Evolutionary conservation across 2,888 invertebrate genomes (phyloP).

Genomic region (Zaprionus obscuricornis): DNA sequence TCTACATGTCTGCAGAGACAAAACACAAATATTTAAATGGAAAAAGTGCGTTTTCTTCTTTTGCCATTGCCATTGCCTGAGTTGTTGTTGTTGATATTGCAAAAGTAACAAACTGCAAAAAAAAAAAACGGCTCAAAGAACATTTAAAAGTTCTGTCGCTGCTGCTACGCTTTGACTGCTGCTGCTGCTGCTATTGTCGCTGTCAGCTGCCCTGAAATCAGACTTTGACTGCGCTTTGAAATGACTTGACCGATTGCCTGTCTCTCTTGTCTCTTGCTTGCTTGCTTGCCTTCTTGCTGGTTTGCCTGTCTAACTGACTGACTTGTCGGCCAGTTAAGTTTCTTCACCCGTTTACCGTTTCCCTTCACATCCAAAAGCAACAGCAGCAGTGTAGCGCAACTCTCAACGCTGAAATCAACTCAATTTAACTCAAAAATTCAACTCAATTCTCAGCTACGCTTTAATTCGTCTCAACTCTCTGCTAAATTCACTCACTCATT

Average conservation of each 20-base stretch:
- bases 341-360: conserved; percentile 5
- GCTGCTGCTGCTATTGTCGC: too few relatives aligned
- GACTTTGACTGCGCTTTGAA: conserved; percentile 11
- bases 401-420: conserved; percentile 4
- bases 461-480: conserved; percentile 20
- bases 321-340: conserved; percentile 28
- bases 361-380: conserved; percentile 5
- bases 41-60: background rate
- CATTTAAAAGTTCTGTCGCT: background rate
- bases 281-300: too few relatives aligned
- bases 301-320: too few relatives aligned
- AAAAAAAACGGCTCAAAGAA: background rate
- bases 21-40: background rate
- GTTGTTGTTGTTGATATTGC: background rate
- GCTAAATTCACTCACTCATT: conserved; percentile 14
- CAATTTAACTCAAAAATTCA: conserved; percentile 4
- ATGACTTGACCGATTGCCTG: conserved; percentile 27
- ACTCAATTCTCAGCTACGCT: too few relatives aligned
- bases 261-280: background rate
- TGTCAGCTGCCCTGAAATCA: background rate
- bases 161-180: too few relatives aligned
- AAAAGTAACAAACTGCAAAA: background rate
- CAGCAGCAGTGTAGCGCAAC: too few relatives aligned
- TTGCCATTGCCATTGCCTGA: background rate
- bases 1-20: background rate